Base-by-base conservation (phyloP, 2,888 invertebrate species). In the Tridacna gigas region DNA sequence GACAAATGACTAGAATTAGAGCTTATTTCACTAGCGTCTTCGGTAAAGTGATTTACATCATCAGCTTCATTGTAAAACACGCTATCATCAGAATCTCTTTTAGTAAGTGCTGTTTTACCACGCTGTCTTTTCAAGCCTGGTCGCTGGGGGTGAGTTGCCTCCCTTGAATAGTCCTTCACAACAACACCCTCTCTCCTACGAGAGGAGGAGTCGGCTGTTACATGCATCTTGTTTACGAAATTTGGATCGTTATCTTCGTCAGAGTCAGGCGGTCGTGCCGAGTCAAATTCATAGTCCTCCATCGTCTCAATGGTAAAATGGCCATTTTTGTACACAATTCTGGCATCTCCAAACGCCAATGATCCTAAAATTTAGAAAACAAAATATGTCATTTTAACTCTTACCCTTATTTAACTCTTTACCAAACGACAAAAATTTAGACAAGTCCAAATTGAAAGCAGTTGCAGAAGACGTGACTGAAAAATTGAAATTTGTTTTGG, bases 231-330 rank as follows among this genome's bases (percentile, higher is more conserved):
- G 60, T 78, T 80, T 60, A 78, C 74, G 13, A 73, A 37, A 26
- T 60, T 66, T 13, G 60, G 69, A 45, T 67, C 47, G 25, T 71
- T 63, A 18, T 69, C 75, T 28, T 61, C 65, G 74, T 61, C 74
- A 11, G 67, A n/a, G 65, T 76, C 77, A 18, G 79, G 56, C 18
- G 76, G 79, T 28, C 77, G 28, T 0, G 80, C 66, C 4, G 81
- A 83, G 73, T 86, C 86, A 74, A 79, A 56, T 69, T 86, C 83
- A 25, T 65, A 77, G 13, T 74, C 80, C 56, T 88, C 88, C 80
- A 88, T 86, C 11, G 89, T 89, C 67, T 90, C 90, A 65, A 90
- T 89, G 18, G 89, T 89, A 63, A 90, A 90, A 79, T 89, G 89
- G 13, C 90, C 90, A 87, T 90, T 84, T 71, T 87, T 89, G 80